Conservation (phyloP, 1,140 invertebrate species). For the Sycobia sp. region DNA sequence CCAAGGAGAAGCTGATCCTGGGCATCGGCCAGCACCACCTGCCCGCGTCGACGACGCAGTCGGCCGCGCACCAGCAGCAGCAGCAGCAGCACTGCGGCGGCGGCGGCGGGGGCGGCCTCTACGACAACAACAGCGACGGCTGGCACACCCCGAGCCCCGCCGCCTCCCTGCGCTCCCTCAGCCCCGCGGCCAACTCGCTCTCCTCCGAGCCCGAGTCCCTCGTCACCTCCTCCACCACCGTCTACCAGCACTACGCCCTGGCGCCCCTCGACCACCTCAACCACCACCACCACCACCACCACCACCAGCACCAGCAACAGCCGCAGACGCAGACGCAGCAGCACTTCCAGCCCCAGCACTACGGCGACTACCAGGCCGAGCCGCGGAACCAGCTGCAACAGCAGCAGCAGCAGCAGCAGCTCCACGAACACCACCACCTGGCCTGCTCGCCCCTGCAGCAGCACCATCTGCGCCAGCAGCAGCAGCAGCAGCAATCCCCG, state of each 20-base stretch:
- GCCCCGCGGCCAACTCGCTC: conserved; percentile 57
- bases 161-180: conserved; percentile 64
- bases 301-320: not conserved
- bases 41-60: conserved; percentile 52
- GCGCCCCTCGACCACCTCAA: not conserved
- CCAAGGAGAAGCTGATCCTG: conserved; percentile 48
- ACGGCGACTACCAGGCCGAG: not conserved
- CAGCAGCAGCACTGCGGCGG: conserved; percentile 41
- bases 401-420: not conserved
- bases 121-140: conserved; percentile 62
- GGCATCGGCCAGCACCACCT: too few relatives aligned
- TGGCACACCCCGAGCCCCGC: conserved; percentile 67
- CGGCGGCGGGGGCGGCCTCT: too few relatives aligned
- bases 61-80: conserved; percentile 31
- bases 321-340: not conserved
- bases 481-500: conserved; percentile 16
- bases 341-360: not conserved
- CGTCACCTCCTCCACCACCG: not conserved
- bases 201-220: conserved; percentile 48
- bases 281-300: too few relatives aligned
- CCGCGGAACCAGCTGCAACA: too few relatives aligned
- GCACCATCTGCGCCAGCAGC: too few relatives aligned
- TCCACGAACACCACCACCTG: conserved; percentile 44
- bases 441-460: conserved; percentile 20
- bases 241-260: not conserved